Evolutionary conservation across 2,113 vertebrate genomes (phyloP).

Genomic region (Leptocoma aspasia): DNA sequence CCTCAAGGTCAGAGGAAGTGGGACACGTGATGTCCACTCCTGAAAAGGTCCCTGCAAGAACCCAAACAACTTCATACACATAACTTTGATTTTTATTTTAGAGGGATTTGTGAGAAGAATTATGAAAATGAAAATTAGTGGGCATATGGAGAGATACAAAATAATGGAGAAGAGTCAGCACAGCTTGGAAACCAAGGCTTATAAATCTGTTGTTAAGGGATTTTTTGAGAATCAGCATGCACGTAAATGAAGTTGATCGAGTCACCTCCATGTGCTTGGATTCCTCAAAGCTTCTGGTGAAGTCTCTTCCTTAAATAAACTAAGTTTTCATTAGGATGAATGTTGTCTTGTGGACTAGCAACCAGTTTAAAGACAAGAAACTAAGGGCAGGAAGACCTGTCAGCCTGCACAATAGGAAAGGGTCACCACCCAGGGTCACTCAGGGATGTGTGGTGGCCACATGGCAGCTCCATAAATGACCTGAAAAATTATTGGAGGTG

Average conservation of each 20-base stretch:
- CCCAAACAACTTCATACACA: neutral
- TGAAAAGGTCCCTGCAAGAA: neutral
- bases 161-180: neutral
- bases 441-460: neutral
- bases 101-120: neutral
- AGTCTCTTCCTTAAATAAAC: neutral
- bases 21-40: neutral
- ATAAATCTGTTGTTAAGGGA: neutral
- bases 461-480: neutral
- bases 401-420: neutral
- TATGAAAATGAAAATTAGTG: neutral
- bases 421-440: neutral
- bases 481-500: neutral
- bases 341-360: neutral
- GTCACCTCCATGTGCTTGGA: neutral
- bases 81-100: neutral
- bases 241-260: neutral
- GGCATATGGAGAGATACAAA: neutral
- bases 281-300: neutral
- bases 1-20: constrained; percentile 1
- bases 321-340: neutral
- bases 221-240: neutral
- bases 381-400: neutral
- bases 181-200: neutral
- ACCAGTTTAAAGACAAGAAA: neutral